These are phyloP conservation scores for Phenganax marumi DNA, from an alignment of 92 coral and sea anemone genomes.

Conservation along the genomic window DNA sequence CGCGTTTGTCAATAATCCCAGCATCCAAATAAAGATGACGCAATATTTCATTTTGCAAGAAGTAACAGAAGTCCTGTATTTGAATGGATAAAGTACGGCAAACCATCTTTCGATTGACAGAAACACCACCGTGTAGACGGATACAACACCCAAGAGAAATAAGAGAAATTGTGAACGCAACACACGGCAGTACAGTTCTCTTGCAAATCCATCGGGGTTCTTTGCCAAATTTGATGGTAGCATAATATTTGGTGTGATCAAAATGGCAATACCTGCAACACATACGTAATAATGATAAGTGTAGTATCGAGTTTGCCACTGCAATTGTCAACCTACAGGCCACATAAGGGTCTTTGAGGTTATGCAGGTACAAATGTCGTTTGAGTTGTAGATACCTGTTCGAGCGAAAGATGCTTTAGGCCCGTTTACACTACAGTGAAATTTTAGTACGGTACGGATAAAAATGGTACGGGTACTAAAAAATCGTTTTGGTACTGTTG, in stretches of 20 bases:
- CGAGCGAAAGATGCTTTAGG: too few relatives aligned
- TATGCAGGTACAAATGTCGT: too few relatives aligned
- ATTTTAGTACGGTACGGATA: too few relatives aligned
- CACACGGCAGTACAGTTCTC: slow-evolving; percentile 77
- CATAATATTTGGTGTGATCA: slow-evolving; percentile 74
- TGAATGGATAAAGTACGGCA: slow-evolving; percentile 77
- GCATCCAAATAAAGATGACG: slow-evolving; percentile 64
- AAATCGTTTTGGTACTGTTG: too few relatives aligned
- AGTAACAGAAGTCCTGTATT: slow-evolving; percentile 67
- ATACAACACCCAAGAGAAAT: slow-evolving; percentile 83
- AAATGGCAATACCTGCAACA: slow-evolving; percentile 67
- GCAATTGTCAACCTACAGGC: too few relatives aligned
- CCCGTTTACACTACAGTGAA: too few relatives aligned
- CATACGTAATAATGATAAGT: background rate
- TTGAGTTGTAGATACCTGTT: too few relatives aligned
- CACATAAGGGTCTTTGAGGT: too few relatives aligned
- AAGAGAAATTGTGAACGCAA: slow-evolving; percentile 78
- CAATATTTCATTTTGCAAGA: slow-evolving; percentile 57
- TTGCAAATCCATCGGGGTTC: slow-evolving; percentile 64
- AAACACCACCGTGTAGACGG: slow-evolving; percentile 80
- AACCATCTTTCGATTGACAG: slow-evolving; percentile 87
- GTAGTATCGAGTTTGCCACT: too few relatives aligned
- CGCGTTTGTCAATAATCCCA: slow-evolving; percentile 60
- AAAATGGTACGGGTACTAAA: too few relatives aligned
- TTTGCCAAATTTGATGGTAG: slow-evolving; percentile 53